Base-by-base conservation (phyloP, 2,797 vertebrate species). In the Hipposideros larvatus region DNA sequence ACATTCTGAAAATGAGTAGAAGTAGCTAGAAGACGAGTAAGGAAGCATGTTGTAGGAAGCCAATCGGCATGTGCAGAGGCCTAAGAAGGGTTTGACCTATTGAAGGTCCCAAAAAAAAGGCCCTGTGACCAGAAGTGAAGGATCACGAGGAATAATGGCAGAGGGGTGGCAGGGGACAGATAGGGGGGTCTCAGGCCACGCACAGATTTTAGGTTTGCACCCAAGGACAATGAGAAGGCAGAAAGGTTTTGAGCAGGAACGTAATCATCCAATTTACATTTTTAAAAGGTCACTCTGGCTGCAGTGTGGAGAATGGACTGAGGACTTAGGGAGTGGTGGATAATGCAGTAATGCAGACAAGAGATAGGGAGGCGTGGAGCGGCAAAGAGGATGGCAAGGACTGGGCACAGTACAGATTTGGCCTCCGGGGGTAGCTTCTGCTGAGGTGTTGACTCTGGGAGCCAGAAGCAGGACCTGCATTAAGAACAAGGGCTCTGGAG, bases 101-200 rank as follows among this genome's bases (percentile, higher is more conserved):
- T 16, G 18, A 70, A 85, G 13, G 15, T 61, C 13, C 65, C 57
- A 37, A 59, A 74, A 68, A 68, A 31, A 63, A 59, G 18, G 11
- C 28, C 31, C 43, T 70, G 4, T n/a, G 28, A 34, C 14, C 68
- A 88, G 22, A 85, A 59, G 48, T 2, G 15, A 90, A n/a, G 77
- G 24, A 55, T 31, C 18, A 5, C 10, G 55, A 51, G 9, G 26
- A 87, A 87, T 22, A 48, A 43, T 0, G 7, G 22, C 16, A 65
- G 51, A 83, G 3, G 11, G 24, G 26, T 34, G 5, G 61, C 11
- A 77, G 31, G 48, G 24, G 34, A 92, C 55, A 93, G n/a, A 61
- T 0, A 48, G 55, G 66, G 66, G 2, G 4, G n/a, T n/a, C 46
- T 22, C 0, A 5, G 18, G 55, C 53, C n/a, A 18, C 2, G 6